phyloP scores from a whole-genome alignment of 2,797 vertebrate genomes.

The Danionella dracula region DNA sequence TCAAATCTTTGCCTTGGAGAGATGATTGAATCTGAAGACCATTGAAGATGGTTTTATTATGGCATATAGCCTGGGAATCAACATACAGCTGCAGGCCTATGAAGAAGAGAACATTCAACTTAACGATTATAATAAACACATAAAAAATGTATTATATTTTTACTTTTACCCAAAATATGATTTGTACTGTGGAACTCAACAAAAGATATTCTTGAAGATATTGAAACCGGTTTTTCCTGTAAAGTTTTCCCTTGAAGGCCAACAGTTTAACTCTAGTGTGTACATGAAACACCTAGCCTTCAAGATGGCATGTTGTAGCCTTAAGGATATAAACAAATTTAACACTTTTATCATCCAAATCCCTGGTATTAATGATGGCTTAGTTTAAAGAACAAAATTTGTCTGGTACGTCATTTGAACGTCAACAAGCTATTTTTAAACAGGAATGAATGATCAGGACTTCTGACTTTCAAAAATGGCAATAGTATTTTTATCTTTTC shows the following conservation, averaged over 20 bases:
- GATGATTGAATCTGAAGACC: background rate
- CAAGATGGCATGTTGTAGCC: background rate
- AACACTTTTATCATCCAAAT: background rate
- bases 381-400: conserved; percentile 26
- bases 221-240: too few species aligned
- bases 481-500: too few species aligned
- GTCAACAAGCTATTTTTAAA: conserved; percentile 49
- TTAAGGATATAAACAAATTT: background rate
- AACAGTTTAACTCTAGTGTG: too few species aligned
- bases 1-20: background rate
- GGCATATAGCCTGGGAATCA: background rate
- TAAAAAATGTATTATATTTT: too few species aligned
- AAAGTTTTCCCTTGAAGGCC: too few species aligned
- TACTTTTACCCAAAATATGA: too few species aligned
- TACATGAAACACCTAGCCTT: background rate
- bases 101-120: background rate
- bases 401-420: conserved; percentile 39
- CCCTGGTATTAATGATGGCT: conserved; percentile 22
- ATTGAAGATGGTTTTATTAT: background rate
- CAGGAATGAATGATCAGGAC: conserved; percentile 4
- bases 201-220: too few species aligned
- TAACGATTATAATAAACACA: too few species aligned
- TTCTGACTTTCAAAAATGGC: too few species aligned
- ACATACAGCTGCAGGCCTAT: background rate
- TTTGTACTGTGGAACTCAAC: too few species aligned